Evolutionary conservation across 2,797 vertebrate genomes (phyloP).

Genomic region (Echeneis naucrates): DNA sequence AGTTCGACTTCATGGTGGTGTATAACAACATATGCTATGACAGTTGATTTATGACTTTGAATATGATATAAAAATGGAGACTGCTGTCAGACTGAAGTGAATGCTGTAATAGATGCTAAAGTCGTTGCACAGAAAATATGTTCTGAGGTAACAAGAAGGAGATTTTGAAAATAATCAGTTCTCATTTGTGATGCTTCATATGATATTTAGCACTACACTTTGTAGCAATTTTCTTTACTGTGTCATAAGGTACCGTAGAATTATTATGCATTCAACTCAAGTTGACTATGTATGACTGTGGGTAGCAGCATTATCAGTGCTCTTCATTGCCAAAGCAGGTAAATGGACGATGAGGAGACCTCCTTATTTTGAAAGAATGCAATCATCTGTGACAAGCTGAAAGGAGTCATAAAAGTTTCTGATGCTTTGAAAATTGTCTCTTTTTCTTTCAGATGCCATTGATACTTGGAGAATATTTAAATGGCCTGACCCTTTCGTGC

Average conservation of each 20-base stretch:
- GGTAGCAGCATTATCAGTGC: conserved; percentile 61
- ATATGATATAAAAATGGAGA: neutral
- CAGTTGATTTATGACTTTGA: neutral
- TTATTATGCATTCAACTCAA: conserved; percentile 57
- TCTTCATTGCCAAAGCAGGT: conserved; percentile 81
- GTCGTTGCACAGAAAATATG: neutral
- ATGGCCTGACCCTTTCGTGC: no score
- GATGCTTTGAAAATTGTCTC: conserved; percentile 42
- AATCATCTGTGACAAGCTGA: conserved; percentile 70
- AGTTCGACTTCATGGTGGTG: neutral
- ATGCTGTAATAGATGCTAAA: neutral
- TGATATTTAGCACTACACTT: no score
- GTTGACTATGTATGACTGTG: conserved; percentile 67
- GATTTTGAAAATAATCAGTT: neutral
- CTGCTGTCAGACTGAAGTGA: neutral
- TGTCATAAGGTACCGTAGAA: no score
- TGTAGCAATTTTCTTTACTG: no score
- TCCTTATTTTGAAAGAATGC: conserved; percentile 81
- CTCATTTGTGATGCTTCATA: conserved; percentile 21
- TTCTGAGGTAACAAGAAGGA: neutral
- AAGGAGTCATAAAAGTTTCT: conserved; percentile 33
- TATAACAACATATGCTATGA: neutral
- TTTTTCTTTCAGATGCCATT: no score
- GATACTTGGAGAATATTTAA: no score
- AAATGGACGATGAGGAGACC: conserved; percentile 70